Percentiles rank a stretch among this genome's conserved stretches.
Conservation (phyloP, 2,888 invertebrate species). For the Nasonia oneida region DNA sequence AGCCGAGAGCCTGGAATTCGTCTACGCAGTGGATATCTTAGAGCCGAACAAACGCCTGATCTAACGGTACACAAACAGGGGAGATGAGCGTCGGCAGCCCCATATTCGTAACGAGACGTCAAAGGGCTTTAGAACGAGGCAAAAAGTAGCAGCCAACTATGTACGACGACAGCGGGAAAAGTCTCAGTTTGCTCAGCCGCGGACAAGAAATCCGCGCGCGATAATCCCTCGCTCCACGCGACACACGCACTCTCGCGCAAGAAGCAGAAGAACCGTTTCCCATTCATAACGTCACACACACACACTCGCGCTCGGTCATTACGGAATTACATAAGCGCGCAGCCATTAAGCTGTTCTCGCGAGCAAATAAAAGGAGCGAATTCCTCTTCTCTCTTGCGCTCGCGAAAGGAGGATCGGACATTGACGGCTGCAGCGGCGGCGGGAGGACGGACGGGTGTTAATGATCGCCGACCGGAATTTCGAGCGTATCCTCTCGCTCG, state of each 20-base stretch:
- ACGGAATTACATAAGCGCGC: constrained; percentile 55
- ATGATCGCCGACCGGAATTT: constrained; percentile 51
- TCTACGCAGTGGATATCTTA: too few relatives aligned
- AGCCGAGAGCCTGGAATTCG: too few relatives aligned
- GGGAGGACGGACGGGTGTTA: constrained; percentile 36
- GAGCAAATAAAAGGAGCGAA: constrained; percentile 43
- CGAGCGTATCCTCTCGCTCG: background rate
- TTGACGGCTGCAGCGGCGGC: background rate
- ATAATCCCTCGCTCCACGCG: constrained; percentile 11
- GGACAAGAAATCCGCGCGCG: constrained; percentile 20
- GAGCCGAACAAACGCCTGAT: background rate
- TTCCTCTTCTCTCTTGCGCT: constrained; percentile 12
- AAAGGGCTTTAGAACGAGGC: background rate
- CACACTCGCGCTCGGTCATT: constrained; percentile 13
- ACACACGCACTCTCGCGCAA: background rate
- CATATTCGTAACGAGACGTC: constrained; percentile 25
- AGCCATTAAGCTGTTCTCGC: constrained; percentile 39
- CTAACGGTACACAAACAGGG: background rate
- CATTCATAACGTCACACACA: constrained; percentile 54
- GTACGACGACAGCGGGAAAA: too few relatives aligned
- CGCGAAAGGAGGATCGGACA: background rate
- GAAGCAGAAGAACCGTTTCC: constrained; percentile 47
- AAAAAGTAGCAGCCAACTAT: background rate
- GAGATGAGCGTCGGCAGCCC: background rate
- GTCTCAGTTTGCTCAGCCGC: background rate